Evolutionary conservation across 2,113 vertebrate genomes (phyloP).

Genomic region (Natator depressus): DNA sequence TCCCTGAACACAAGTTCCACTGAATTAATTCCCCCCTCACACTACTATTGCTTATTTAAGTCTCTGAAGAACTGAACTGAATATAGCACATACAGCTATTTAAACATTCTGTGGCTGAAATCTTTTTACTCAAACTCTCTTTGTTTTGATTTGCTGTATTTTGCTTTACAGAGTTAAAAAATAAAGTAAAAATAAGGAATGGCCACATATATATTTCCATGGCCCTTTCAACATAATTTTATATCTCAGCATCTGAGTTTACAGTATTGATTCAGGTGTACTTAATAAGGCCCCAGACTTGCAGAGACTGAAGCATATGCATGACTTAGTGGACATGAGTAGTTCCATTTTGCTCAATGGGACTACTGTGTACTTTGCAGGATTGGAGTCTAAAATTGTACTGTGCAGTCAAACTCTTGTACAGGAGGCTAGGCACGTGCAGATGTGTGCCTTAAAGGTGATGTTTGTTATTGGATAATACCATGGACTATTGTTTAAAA

Average conservation of each 20-base stretch:
- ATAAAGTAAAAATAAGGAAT: not conserved
- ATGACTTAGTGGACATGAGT: not conserved
- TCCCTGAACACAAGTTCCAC: not conserved
- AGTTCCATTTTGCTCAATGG: not conserved
- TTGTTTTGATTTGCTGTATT: not conserved
- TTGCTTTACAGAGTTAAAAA: not conserved
- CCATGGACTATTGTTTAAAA: not conserved
- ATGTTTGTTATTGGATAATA: not conserved
- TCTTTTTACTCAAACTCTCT: not conserved
- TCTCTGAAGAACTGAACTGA: not conserved
- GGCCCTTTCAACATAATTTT: not conserved
- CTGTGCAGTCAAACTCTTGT: not conserved
- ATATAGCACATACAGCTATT: rapidly evolving
- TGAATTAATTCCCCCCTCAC: not conserved
- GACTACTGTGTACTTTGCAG: not conserved
- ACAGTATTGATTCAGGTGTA: not conserved
- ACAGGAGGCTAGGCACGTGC: not conserved
- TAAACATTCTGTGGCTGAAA: not conserved
- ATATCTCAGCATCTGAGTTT: not conserved
- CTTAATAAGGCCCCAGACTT: not conserved
- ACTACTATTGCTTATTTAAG: rapidly evolving
- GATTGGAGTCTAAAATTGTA: not conserved
- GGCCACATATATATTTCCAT: not conserved
- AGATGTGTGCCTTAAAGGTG: not conserved
- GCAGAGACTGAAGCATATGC: not conserved